Evolutionary conservation across 2,888 invertebrate genomes (phyloP).

Genomic region (Thera britannica): DNA sequence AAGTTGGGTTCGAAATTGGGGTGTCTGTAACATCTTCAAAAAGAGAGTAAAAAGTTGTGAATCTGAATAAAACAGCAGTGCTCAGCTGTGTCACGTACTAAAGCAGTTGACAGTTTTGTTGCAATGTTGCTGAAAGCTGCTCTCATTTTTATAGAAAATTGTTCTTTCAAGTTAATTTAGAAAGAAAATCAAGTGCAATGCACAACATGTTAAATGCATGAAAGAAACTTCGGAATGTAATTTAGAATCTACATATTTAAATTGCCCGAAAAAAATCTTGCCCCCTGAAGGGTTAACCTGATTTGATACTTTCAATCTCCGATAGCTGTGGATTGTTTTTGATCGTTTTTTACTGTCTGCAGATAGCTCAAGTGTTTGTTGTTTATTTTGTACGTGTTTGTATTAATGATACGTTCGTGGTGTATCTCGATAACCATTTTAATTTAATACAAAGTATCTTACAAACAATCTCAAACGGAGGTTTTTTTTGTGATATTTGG

Average conservation of each 20-base stretch:
- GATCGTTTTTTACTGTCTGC: no score
- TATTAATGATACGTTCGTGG: no score
- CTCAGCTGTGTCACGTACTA: constrained; percentile 31
- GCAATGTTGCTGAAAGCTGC: constrained; percentile 26
- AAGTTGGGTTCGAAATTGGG: constrained; percentile 6
- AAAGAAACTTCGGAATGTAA: no score
- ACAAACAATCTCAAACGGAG: constrained; percentile 45
- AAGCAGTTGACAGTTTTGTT: constrained; percentile 28
- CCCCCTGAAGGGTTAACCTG: no score
- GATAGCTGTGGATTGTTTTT: no score
- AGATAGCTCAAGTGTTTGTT: no score
- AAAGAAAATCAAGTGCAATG: neutral
- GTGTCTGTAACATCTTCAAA: constrained; percentile 7
- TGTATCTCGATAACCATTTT: neutral
- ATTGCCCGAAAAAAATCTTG: no score
- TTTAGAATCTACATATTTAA: no score
- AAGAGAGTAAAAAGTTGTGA: constrained; percentile 26
- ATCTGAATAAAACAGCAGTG: constrained; percentile 30
- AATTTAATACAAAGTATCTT: constrained; percentile 9
- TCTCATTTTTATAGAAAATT: constrained; percentile 19
- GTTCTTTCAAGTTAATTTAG: neutral
- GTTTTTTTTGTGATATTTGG: no score
- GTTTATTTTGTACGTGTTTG: no score
- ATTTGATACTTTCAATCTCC: no score
- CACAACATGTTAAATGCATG: neutral